phyloP scores from a whole-genome alignment of 1,140 invertebrate species.

The Argopecten irradians region DNA sequence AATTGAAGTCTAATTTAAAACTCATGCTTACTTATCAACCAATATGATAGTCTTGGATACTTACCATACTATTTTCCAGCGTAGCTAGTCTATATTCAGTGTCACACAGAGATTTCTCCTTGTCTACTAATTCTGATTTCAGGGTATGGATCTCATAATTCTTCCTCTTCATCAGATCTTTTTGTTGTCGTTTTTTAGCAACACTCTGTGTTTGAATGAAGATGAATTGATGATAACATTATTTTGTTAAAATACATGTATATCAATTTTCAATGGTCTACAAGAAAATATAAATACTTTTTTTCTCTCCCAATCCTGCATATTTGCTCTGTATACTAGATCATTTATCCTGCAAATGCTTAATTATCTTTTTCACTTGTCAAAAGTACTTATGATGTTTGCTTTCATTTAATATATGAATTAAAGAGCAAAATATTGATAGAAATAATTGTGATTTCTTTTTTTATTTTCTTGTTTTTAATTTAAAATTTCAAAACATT shows the following conservation, averaged over 20 bases:
- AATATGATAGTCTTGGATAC: no score
- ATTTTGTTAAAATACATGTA: no score
- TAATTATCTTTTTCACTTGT: no score
- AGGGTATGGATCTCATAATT: conserved; percentile 76
- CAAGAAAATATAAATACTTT: not conserved
- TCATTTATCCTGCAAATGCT: not conserved
- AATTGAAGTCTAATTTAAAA: no score
- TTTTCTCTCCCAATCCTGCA: not conserved
- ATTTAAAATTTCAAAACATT: not conserved
- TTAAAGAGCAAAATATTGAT: no score
- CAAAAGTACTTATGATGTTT: no score
- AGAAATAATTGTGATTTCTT: no score
- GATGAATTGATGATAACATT: not conserved
- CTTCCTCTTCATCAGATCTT: conserved; percentile 71
- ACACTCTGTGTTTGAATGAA: conserved; percentile 49
- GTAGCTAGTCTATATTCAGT: conserved; percentile 61
- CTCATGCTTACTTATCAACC: no score
- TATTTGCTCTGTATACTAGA: not conserved
- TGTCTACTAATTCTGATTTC: conserved; percentile 71
- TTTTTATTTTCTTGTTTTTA: not conserved
- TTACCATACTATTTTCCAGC: conserved; percentile 62
- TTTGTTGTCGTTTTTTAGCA: conserved; percentile 62
- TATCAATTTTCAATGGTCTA: not conserved
- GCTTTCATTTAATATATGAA: no score
- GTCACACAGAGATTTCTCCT: conserved; percentile 66